A percentile compares a stretch with the other conserved stretches of the same genome.
Evolutionary conservation across 1,140 invertebrate species (phyloP).

Genomic region (Procambarus virginalis): DNA sequence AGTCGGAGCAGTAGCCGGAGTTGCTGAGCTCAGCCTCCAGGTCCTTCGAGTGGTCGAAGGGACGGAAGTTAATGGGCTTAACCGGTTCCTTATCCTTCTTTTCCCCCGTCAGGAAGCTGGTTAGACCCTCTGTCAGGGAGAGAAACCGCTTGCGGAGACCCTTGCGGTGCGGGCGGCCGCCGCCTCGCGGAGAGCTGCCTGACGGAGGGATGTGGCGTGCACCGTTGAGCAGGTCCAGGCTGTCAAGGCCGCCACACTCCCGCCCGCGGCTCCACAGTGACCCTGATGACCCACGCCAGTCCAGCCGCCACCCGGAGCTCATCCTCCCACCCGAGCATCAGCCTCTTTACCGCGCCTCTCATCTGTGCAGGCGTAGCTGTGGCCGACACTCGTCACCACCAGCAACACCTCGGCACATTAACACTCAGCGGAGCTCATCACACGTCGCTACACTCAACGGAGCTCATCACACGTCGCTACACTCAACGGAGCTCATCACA

Average conservation of each 20-base stretch:
- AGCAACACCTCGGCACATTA: no score
- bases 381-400: no score
- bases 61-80: conserved; percentile 35
- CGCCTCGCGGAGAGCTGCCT: background rate
- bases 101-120: conserved; percentile 57
- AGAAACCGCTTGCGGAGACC: conserved; percentile 63
- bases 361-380: background rate
- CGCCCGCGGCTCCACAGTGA: conserved; percentile 60
- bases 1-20: conserved; percentile 46
- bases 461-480: no score
- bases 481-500: no score
- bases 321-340: background rate
- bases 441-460: no score
- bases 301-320: conserved; percentile 41
- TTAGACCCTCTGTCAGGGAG: conserved; percentile 67
- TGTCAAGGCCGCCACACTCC: conserved; percentile 29
- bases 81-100: conserved; percentile 55
- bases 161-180: conserved; percentile 22
- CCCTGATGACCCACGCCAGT: conserved; percentile 66
- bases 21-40: conserved; percentile 9
- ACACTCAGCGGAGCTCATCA: no score
- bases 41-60: conserved; percentile 50
- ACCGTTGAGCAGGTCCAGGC: conserved; percentile 47
- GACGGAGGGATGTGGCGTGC: conserved; percentile 41
- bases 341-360: background rate